Base-by-base conservation (phyloP, 1,140 invertebrate species). In the Caerostris darwini region DNA sequence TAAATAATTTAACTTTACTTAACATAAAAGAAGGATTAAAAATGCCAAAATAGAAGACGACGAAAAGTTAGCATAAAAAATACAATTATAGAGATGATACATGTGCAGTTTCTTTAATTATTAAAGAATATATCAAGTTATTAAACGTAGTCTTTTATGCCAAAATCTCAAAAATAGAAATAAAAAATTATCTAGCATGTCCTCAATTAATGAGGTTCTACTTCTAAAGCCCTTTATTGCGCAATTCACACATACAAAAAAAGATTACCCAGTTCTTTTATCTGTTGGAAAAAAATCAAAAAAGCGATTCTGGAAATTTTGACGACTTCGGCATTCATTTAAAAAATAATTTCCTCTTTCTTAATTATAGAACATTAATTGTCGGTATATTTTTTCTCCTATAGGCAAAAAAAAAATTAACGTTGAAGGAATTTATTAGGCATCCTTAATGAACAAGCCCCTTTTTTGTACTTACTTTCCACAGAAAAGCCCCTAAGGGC, bases 331-430 rank as follows among this genome's bases (percentile, higher is more conserved):
- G 69, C 7, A 50, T 77, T 77, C 69, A 77, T 77, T 77, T 83
- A 83, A 88, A 88, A 53, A 88, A 88, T 53, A 64, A 88, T 67
- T 64, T 53, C 61, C 34, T 67, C 34, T 50, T 67, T 88, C 61
- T 88, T 88, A 88, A 88, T 88, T 88, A 88, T 64, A 67, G 50
- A 34, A 53, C 61, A 88, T 88, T 88, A 88, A 88, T 88, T 88
- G 86, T 88, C 58, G 50, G 56, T 59, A 34, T 53, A 61, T 6
- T 87, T 87, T 59, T 87, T 64, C 86, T 54, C 4, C 7, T n/a
- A n/a, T n/a, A n/a, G n/a, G n/a, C n/a, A n/a, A n/a, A 88, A 53
- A 7, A 19, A 12, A 3, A 54, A 64, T n/a, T n/a, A n/a, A 64
- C 19, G 53, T 88, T 61, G 14, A 67, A 64, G 59, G 19, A 88